phyloP scores from a whole-genome alignment of 1,140 invertebrate species.

The Temnothorax longispinosus region DNA sequence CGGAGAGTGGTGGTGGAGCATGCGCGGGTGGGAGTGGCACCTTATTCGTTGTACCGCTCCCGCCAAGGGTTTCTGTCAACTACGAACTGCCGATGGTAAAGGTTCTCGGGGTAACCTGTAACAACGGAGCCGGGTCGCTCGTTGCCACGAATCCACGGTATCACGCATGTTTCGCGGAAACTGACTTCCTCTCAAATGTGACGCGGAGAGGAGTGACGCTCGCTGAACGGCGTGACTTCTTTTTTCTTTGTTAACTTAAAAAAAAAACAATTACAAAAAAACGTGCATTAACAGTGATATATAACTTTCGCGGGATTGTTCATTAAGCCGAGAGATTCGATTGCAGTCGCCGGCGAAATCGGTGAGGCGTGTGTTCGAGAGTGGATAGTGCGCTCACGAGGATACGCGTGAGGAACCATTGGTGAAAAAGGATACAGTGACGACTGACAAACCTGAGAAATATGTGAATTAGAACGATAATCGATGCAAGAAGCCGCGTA shows the following conservation, averaged over 20 bases:
- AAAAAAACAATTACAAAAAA: not conserved
- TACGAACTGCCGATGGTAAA: slow-evolving; percentile 76
- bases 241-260: not conserved
- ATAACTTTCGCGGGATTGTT: not conserved
- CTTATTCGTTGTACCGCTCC: slow-evolving; percentile 76
- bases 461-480: not conserved
- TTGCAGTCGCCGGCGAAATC: not conserved
- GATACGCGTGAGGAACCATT: not conserved
- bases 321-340: not conserved
- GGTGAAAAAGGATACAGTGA: slow-evolving; percentile 24
- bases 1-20: slow-evolving; percentile 74
- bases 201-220: not conserved
- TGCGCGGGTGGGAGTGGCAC: slow-evolving; percentile 78
- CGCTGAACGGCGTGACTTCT: not conserved
- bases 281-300: not conserved
- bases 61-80: slow-evolving; percentile 79
- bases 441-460: not conserved
- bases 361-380: not conserved
- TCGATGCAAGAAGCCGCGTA: not conserved
- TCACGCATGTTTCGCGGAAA: not conserved
- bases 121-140: not conserved
- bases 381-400: slow-evolving; percentile 22
- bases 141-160: not conserved
- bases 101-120: slow-evolving; percentile 52
- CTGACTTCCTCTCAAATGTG: not conserved